These are phyloP conservation scores for Ursus arctos DNA, from an alignment of 2,113 vertebrate genomes.

Conservation along the genomic window DNA sequence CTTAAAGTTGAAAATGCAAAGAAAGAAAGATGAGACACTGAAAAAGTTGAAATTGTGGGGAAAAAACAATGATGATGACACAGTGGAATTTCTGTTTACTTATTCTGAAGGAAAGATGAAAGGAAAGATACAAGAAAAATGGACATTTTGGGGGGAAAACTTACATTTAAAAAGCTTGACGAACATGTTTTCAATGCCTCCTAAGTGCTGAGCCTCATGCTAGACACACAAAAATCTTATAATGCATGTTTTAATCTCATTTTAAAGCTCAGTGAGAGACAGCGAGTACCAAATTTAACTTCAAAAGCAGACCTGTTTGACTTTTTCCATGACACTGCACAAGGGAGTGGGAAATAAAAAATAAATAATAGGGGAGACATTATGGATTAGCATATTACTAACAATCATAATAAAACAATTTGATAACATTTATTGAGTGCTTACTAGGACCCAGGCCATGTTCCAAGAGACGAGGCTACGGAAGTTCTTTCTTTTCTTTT, in stretches of 20 bases:
- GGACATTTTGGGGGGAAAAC: background rate
- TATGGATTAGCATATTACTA: background rate
- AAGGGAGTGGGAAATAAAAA: slow-evolving; percentile 30
- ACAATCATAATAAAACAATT: background rate
- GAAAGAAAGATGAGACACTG: background rate
- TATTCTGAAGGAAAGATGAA: background rate
- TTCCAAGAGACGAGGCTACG: background rate
- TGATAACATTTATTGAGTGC: background rate
- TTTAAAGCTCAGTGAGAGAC: background rate
- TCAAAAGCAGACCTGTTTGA: background rate
- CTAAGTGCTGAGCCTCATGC: background rate
- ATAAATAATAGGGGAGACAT: background rate
- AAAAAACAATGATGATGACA: background rate
- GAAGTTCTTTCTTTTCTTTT: background rate
- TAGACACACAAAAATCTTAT: background rate
- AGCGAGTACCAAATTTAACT: background rate
- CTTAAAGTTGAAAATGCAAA: background rate
- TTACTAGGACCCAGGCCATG: background rate
- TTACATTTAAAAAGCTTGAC: background rate
- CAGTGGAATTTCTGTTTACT: background rate
- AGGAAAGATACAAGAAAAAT: background rate
- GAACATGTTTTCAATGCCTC: background rate
- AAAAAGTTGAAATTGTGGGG: background rate
- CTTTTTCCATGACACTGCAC: background rate
- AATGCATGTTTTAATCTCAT: background rate